These are phyloP conservation scores for Aeoliscus strigatus DNA, from an alignment of 2,797 vertebrate species.

Conservation along the genomic window DNA sequence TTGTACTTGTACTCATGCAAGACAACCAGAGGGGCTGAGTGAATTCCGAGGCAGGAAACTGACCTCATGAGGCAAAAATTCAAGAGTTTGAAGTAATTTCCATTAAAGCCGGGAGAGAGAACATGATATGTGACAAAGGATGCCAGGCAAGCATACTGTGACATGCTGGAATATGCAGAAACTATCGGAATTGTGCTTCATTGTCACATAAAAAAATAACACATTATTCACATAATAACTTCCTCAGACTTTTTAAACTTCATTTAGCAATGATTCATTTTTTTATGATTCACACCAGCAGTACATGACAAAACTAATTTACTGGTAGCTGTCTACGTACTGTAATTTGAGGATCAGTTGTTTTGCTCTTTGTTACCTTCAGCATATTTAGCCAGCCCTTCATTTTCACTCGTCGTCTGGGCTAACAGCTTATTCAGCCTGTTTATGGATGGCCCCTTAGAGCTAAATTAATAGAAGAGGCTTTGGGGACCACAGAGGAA, in stretches of 20 bases:
- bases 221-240: constrained; percentile 15
- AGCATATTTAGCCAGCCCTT: constrained; percentile 67
- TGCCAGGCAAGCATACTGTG: constrained; percentile 36
- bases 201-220: constrained; percentile 23
- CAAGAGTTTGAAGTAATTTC: constrained; percentile 65
- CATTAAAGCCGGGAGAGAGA: constrained; percentile 54
- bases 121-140: constrained; percentile 55
- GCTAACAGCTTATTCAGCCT: constrained; percentile 73
- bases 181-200: constrained; percentile 19
- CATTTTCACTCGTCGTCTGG: constrained; percentile 68
- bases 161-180: constrained; percentile 11
- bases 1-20: constrained; percentile 58
- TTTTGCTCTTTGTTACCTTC: constrained; percentile 60
- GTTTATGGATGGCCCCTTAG: constrained; percentile 74
- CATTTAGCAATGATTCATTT: neutral
- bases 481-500: constrained; percentile 69
- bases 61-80: constrained; percentile 60
- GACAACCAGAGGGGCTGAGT: constrained; percentile 70
- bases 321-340: constrained; percentile 12
- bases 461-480: constrained; percentile 77
- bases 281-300: constrained; percentile 11
- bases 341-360: constrained; percentile 46
- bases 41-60: constrained; percentile 62
- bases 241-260: constrained; percentile 3
- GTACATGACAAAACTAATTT: constrained; percentile 26